A percentile compares a stretch with the other conserved stretches of the same genome.
Conservation (phyloP, 2,797 vertebrate species). For the Fundulus diaphanus region DNA sequence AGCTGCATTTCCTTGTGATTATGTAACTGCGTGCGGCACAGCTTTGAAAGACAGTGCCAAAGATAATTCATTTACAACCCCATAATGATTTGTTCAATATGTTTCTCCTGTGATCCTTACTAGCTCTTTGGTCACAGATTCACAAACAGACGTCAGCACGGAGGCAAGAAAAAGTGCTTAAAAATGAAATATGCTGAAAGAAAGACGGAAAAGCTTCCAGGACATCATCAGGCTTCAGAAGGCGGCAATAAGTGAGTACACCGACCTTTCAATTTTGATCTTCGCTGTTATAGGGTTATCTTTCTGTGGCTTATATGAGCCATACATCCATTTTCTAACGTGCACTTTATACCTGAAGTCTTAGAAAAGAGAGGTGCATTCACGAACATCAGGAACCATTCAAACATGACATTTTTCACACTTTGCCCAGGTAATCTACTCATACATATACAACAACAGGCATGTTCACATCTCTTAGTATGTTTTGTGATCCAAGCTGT, state of each 20-base stretch:
- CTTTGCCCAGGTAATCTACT: background rate
- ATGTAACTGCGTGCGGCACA: background rate
- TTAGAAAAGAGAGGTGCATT: background rate
- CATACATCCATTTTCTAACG: background rate
- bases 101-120: background rate
- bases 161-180: background rate
- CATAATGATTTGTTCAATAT: constrained; percentile 37
- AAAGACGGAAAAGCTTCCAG: background rate
- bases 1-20: constrained; percentile 40
- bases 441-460: background rate
- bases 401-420: background rate
- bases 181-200: constrained; percentile 18
- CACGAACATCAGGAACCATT: background rate
- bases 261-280: background rate
- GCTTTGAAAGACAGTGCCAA: background rate
- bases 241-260: constrained; percentile 29
- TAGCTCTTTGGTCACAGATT: background rate
- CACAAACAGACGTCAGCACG: background rate
- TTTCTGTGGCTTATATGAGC: background rate
- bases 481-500: background rate
- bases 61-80: constrained; percentile 51
- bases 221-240: constrained; percentile 4
- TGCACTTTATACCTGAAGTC: background rate
- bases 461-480: background rate
- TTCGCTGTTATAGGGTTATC: background rate